Percentiles rank a stretch among this genome's conserved stretches.
phyloP scores from a whole-genome alignment of 2,797 vertebrate genomes.

The Oreochromis grahami region DNA sequence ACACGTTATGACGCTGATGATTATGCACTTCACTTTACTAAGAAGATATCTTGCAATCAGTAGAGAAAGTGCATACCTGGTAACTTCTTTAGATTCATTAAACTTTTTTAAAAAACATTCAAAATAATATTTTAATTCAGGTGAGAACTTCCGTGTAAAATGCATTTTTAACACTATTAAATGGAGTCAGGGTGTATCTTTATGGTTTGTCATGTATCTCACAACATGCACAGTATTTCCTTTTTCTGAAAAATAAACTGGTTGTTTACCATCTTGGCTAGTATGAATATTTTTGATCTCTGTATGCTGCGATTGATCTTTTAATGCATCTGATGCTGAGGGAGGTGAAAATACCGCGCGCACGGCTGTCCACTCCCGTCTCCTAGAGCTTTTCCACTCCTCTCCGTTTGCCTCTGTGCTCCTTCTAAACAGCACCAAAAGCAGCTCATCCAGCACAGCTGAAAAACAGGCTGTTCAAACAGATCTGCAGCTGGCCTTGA shows the following conservation, averaged over 20 bases:
- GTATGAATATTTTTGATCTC: constrained; percentile 35
- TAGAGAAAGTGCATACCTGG: constrained; percentile 8
- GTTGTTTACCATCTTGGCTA: constrained; percentile 34
- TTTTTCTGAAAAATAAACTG: not conserved
- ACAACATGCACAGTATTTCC: constrained; percentile 15
- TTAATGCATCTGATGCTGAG: constrained; percentile 55
- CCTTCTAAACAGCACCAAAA: constrained; percentile 18
- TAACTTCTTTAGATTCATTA: not conserved
- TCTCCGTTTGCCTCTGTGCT: constrained; percentile 10
- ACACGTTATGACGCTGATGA: constrained; percentile 18
- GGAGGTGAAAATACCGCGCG: constrained; percentile 24
- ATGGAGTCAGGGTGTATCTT: not conserved
- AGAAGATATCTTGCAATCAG: constrained; percentile 25
- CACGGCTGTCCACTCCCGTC: constrained; percentile 3
- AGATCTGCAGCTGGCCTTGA: constrained; percentile 57
- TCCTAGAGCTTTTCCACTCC: constrained; percentile 12
- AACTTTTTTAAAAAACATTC: not conserved
- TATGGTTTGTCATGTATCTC: not conserved
- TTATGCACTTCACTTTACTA: constrained; percentile 25
- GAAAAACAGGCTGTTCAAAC: constrained; percentile 62
- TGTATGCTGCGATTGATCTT: constrained; percentile 51
- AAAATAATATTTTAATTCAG: not conserved
- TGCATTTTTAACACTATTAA: not conserved
- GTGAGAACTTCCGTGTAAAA: not conserved
- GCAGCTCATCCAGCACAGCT: constrained; percentile 16